Percentiles rank a stretch among this genome's conserved stretches.
These are phyloP conservation scores for Parnassius orleans DNA, from an alignment of 2,888 invertebrate species.

Conservation along the genomic window DNA sequence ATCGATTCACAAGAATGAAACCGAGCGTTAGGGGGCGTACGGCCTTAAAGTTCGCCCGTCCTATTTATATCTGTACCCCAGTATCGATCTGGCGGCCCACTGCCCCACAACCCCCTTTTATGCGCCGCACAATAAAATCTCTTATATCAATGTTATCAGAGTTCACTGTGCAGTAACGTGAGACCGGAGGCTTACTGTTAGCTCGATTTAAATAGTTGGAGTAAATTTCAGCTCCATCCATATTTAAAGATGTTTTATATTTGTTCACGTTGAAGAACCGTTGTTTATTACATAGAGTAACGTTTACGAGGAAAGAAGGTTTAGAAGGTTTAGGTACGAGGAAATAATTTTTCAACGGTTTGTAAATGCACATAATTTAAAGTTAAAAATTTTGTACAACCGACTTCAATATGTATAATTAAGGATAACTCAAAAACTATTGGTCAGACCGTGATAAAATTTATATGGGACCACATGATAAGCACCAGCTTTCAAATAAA, in stretches of 20 bases:
- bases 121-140: conserved; percentile 48
- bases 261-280: conserved; percentile 22
- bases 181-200: conserved; percentile 31
- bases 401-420: too few species aligned
- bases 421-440: too few species aligned
- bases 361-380: not conserved
- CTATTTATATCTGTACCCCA: conserved; percentile 74
- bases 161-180: conserved; percentile 44
- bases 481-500: too few species aligned
- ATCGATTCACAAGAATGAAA: conserved; percentile 65
- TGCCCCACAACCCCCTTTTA: conserved; percentile 66
- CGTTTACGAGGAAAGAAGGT: conserved; percentile 24
- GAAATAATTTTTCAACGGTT: not conserved
- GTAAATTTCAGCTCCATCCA: conserved; percentile 51
- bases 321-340: too few species aligned
- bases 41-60: conserved; percentile 61
- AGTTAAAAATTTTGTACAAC: too few species aligned
- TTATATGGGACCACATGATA: too few species aligned
- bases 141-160: conserved; percentile 45
- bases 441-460: too few species aligned
- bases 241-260: conserved; percentile 36
- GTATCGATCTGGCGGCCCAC: conserved; percentile 76
- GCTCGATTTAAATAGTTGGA: conserved; percentile 50
- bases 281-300: conserved; percentile 33
- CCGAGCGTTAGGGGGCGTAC: conserved; percentile 53